Evolutionary conservation across 2,113 vertebrate species (phyloP).

Genomic region (Isichthys henryi): DNA sequence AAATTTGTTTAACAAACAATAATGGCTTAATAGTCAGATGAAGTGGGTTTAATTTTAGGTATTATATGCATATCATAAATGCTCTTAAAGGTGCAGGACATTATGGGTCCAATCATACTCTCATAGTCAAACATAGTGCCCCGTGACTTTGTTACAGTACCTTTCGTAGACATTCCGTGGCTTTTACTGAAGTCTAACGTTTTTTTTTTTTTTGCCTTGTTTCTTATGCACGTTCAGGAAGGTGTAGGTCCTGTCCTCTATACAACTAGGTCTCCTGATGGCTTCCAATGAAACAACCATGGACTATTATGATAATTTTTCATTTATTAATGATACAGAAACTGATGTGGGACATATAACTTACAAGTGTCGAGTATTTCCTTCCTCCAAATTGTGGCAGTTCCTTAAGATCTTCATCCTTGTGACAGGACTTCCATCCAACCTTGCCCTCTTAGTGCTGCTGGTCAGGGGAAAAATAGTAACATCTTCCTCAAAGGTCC

Average conservation of each 20-base stretch:
- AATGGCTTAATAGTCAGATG: background rate
- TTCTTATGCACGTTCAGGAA: background rate
- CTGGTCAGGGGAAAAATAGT: slow-evolving; percentile 27
- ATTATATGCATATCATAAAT: background rate
- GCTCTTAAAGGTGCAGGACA: background rate
- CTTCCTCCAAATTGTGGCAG: background rate
- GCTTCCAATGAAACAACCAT: background rate
- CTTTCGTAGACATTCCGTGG: background rate
- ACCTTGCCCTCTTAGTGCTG: slow-evolving; percentile 35
- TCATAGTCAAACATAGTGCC: background rate
- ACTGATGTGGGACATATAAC: background rate
- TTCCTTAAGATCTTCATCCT: slow-evolving; percentile 26
- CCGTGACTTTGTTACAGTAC: background rate
- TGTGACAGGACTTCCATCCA: slow-evolving; percentile 23
- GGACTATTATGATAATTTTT: background rate
- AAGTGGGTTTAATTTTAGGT: background rate
- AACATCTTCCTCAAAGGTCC: slow-evolving; percentile 35
- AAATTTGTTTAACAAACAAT: background rate
- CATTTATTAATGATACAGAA: background rate
- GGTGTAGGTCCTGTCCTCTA: background rate
- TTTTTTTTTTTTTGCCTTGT: background rate
- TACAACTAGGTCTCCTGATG: background rate
- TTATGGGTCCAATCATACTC: background rate
- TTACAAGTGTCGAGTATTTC: background rate
- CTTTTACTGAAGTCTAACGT: background rate